Base-by-base conservation (phyloP, 2,888 invertebrate species). In the Yponomeuta plumbellus region DNA sequence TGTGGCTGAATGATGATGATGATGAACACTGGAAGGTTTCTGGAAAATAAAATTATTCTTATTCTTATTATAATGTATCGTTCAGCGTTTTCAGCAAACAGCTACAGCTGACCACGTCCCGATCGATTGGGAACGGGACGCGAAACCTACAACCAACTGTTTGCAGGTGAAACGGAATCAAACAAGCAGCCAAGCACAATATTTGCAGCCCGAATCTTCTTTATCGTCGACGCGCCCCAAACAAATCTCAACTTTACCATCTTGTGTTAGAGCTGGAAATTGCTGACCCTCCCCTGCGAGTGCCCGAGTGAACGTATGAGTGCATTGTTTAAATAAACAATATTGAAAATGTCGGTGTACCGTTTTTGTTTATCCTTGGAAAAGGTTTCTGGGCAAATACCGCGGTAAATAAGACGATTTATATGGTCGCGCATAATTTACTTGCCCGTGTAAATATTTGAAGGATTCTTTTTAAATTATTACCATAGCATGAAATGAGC, bases 271-370 rank as follows among this genome's bases (percentile, higher is more conserved):
- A 52, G 44, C 0, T 2, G 17, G 17, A 52, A 17, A 52, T 17
- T 52, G 17, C 13, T 17, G 44, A 52, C 2, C 13, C 10, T 11
- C 17, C 13, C 44, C 44, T 52, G 44, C 17, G 17, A 17, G 17
- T 52, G 17, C 34, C 8, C 34, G 34, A 34, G 34, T 52, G 44
- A 17, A 17, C 17, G 17, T 52, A 17, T 52, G 44, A 52, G 44
- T 52, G 44, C 44, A 52, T 52, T 52, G 44, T 52, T 52, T 52
- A 52, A 52, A 52, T 52, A 52, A 52, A 52, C 44, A 52, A 52
- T 52, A 52, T 52, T 52, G 44, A 52, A 52, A 52, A 52, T 52
- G 44, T 52, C 44, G 44, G 44, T 52, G 17, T 52, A 5, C 44
- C 44, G 44, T 52, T 52, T 52, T 52, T 52, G 44, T 52, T 52